Evolutionary conservation across 2,113 vertebrate genomes (phyloP).

Genomic region (Struthio camelus): DNA sequence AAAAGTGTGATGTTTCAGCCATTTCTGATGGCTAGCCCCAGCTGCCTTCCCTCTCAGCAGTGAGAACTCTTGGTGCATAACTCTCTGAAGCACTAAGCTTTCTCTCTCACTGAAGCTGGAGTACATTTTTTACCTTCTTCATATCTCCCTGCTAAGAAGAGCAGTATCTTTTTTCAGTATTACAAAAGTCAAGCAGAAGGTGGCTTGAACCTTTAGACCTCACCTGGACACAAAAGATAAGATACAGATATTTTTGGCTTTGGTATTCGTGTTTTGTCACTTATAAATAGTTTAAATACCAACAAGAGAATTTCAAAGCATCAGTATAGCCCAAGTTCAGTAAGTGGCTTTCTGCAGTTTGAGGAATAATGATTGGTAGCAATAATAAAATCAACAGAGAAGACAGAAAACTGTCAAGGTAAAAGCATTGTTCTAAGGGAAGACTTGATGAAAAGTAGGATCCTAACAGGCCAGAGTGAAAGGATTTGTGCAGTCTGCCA

Average conservation of each 20-base stretch:
- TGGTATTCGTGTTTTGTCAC: background rate
- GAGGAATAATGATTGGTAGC: background rate
- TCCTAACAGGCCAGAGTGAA: background rate
- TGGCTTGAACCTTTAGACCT: background rate
- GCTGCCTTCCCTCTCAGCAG: background rate
- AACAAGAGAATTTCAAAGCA: background rate
- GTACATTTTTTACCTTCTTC: background rate
- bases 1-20: background rate
- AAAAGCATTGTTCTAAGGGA: background rate
- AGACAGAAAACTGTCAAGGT: background rate
- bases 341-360: background rate
- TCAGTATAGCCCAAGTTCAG: background rate
- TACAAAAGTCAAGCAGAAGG: background rate
- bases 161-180: background rate
- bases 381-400: background rate
- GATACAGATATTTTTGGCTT: background rate
- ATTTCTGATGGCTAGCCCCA: background rate
- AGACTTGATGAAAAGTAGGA: background rate
- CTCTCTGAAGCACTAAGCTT: background rate
- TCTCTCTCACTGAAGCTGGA: background rate
- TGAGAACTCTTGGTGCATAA: background rate
- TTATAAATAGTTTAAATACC: background rate
- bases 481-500: background rate
- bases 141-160: background rate
- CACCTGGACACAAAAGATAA: background rate